Evolutionary conservation across 2,113 vertebrate species (phyloP).

Genomic region (Shinisaurus crocodilurus): DNA sequence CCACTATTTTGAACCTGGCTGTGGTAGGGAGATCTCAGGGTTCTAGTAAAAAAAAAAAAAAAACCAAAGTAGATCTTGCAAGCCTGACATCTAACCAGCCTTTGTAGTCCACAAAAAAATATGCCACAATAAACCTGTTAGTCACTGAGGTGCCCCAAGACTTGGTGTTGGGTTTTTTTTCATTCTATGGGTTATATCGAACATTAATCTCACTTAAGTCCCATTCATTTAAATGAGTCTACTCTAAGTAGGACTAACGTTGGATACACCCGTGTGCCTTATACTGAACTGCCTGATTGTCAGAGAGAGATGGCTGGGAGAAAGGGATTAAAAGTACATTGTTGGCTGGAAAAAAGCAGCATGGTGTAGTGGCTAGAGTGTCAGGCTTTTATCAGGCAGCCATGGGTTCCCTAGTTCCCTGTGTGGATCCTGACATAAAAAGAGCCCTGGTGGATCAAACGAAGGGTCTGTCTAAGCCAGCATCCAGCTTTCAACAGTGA

Average conservation of each 20-base stretch:
- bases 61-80: no score
- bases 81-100: no score
- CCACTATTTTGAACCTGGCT: no score
- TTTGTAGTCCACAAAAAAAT: neutral
- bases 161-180: neutral
- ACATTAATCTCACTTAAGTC: no score
- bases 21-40: no score
- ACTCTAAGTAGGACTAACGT: no score
- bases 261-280: neutral
- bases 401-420: neutral
- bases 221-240: no score
- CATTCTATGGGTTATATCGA: neutral
- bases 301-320: neutral
- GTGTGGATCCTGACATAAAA: neutral
- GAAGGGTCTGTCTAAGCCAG: neutral
- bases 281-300: neutral
- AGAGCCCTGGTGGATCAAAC: neutral
- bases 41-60: no score
- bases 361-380: no score
- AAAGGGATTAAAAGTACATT: neutral
- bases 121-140: neutral
- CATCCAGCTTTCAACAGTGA: neutral
- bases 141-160: neutral
- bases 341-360: neutral
- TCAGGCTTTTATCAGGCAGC: neutral